Conservation (phyloP, 2,797 vertebrate species). For the Sibirionetta formosa region DNA sequence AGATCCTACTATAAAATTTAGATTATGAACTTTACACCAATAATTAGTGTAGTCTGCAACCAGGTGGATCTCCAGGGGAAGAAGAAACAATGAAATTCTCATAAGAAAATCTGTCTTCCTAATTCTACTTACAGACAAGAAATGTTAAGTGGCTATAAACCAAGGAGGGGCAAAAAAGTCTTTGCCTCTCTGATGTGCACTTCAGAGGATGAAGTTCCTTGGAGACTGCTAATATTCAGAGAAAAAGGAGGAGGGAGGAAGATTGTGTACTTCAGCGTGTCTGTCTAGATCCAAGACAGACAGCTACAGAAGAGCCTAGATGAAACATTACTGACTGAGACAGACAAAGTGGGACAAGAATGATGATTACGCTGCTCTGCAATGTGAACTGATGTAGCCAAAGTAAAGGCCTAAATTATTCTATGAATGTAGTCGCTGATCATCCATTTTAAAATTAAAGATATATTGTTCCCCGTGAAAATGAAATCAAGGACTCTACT, state of each 20-base stretch:
- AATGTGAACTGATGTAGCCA: neutral
- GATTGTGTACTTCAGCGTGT: neutral
- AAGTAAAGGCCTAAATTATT: neutral
- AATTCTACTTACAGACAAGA: neutral
- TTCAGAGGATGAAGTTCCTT: neutral
- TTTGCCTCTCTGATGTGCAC: neutral
- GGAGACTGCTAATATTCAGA: neutral
- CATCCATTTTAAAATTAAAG: conserved; percentile 63
- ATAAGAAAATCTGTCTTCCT: neutral
- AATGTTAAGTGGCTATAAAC: neutral
- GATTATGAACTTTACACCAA: conserved; percentile 11
- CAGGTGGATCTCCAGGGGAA: neutral
- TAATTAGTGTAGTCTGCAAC: neutral
- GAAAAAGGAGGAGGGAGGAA: neutral
- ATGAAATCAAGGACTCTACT: conserved; percentile 52
- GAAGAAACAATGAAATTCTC: neutral
- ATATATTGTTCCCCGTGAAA: conserved; percentile 54
- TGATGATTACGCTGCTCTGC: neutral
- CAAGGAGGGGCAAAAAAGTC: neutral
- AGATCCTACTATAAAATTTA: neutral
- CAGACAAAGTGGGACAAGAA: neutral
- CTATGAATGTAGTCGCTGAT: conserved; percentile 20
- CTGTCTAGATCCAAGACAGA: neutral
- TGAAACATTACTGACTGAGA: conserved; percentile 30
- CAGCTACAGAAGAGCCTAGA: conserved; percentile 11